Percentiles rank a stretch among this genome's conserved stretches.
phyloP scores from a whole-genome alignment of 2,113 vertebrate species.

The Fulica atra region DNA sequence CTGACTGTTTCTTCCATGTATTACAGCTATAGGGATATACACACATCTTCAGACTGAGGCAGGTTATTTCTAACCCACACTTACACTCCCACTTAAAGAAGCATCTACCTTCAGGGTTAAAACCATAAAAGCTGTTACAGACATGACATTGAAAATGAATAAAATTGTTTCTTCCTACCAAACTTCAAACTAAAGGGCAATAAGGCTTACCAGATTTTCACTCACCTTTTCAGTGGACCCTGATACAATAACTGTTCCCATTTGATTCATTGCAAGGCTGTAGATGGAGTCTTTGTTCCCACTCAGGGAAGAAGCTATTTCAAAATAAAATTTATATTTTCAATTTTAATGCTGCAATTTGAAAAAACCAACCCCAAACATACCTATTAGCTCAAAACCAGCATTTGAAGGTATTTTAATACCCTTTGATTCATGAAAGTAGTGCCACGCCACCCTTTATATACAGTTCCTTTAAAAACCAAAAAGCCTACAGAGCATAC shows the following conservation, averaged over 20 bases:
- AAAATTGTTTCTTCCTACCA: neutral
- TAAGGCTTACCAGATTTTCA: neutral
- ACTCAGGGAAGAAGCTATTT: conserved; percentile 94
- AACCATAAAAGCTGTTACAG: neutral
- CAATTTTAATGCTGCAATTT: neutral
- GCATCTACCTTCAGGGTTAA: neutral
- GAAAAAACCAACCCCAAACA: neutral
- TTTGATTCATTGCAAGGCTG: conserved; percentile 98
- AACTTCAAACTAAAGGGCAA: neutral
- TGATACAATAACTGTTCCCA: conserved; percentile 98
- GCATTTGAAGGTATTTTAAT: neutral
- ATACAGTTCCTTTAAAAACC: neutral
- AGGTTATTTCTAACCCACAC: neutral
- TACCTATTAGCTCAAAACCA: neutral
- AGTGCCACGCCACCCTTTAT: neutral
- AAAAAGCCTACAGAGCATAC: neutral
- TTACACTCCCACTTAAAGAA: neutral
- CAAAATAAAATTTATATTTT: conserved; percentile 41
- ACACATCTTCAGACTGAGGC: neutral
- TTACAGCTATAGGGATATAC: neutral
- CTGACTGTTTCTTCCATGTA: neutral
- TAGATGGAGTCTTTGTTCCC: conserved; percentile 99
- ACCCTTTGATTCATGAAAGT: neutral
- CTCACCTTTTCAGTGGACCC: conserved; percentile 98
- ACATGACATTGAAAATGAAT: neutral